Conservation (phyloP, 2,113 vertebrate genomes). For the Leucosticte australis region DNA sequence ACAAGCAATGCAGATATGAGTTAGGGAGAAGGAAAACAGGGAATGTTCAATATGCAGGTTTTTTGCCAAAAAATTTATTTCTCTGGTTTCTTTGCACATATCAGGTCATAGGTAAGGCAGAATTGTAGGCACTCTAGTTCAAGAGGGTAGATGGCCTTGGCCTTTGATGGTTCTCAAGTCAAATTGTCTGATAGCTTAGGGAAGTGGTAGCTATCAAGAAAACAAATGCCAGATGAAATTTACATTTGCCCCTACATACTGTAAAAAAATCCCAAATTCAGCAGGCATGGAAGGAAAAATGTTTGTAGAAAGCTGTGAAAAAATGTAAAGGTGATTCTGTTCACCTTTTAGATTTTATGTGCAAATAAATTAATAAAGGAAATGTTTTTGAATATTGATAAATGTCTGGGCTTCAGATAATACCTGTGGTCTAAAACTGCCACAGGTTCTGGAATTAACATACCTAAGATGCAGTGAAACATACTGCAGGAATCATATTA, state of each 20-base stretch:
- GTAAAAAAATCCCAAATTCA: background rate
- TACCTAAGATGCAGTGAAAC: background rate
- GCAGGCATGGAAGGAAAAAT: background rate
- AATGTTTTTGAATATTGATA: background rate
- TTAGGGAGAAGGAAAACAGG: background rate
- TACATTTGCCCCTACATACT: background rate
- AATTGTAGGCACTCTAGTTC: background rate
- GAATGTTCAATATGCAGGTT: accelerated
- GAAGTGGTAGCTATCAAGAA: background rate
- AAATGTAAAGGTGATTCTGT: background rate
- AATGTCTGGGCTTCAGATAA: background rate
- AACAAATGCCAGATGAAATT: background rate
- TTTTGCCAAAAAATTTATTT: background rate
- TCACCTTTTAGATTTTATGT: background rate
- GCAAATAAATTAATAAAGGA: background rate
- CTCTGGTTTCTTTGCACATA: background rate
- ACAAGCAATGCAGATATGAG: background rate
- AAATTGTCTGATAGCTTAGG: background rate
- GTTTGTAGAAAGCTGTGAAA: background rate
- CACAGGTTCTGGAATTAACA: background rate
- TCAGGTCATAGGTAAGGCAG: background rate
- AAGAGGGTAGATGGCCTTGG: background rate
- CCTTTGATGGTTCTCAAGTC: background rate
- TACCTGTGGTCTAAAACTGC: background rate
- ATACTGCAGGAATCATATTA: background rate